Percentiles rank a stretch among this genome's conserved stretches.
phyloP scores from a whole-genome alignment of 2,888 invertebrate genomes.

The Magallana nippona region DNA sequence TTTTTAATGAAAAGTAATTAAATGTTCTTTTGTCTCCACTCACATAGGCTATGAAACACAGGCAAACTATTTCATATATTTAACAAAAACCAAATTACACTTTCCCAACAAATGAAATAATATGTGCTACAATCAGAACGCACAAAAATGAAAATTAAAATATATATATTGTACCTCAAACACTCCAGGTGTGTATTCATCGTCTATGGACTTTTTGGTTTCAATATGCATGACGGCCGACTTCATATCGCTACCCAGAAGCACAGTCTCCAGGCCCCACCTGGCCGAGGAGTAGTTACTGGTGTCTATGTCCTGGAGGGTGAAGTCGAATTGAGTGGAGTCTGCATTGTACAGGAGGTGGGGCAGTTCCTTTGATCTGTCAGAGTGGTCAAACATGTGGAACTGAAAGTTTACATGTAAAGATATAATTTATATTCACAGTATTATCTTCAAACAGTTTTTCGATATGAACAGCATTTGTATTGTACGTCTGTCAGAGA shows the following conservation, averaged over 20 bases:
- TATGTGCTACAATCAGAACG: too few relatives aligned
- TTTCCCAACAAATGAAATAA: too few relatives aligned
- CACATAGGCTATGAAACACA: too few relatives aligned
- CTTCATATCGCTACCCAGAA: conserved; percentile 80
- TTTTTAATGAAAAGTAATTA: too few relatives aligned
- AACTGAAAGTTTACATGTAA: conserved; percentile 80
- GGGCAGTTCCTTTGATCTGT: conserved; percentile 83
- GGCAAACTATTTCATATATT: too few relatives aligned
- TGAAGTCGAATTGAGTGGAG: conserved; percentile 84
- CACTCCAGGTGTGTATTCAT: conserved; percentile 88
- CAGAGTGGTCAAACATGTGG: conserved; percentile 81
- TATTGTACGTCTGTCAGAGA: not conserved
- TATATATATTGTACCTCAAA: too few relatives aligned
- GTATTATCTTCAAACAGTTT: not conserved
- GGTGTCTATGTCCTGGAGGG: conserved; percentile 82
- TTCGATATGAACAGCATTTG: not conserved
- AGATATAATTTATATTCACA: not conserved
- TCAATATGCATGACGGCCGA: conserved; percentile 69
- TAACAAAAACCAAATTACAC: too few relatives aligned
- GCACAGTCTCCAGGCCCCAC: conserved; percentile 84
- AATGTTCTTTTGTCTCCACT: too few relatives aligned
- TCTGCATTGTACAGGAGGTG: conserved; percentile 86
- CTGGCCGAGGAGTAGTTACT: conserved; percentile 80
- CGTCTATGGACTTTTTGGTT: conserved; percentile 85
- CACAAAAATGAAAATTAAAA: too few relatives aligned